Conservation (phyloP, 2,113 vertebrate genomes). For the Grallaria varia region DNA sequence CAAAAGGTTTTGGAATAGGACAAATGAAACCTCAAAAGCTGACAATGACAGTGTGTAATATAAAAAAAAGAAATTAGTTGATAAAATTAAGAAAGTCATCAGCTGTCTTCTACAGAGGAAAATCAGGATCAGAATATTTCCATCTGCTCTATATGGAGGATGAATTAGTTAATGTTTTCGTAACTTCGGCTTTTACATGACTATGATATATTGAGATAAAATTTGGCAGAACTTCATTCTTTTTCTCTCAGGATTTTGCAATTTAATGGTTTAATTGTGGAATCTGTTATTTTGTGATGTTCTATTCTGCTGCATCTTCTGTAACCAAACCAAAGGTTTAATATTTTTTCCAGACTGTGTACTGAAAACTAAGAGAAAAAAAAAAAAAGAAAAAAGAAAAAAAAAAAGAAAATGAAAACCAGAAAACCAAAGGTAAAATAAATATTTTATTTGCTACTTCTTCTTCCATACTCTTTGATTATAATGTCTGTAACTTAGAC, state of each 20-base stretch:
- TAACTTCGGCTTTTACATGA: background rate
- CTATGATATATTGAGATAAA: background rate
- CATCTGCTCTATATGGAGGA: background rate
- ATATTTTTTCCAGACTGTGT: background rate
- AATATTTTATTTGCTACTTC: background rate
- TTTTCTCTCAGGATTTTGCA: background rate
- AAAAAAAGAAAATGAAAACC: too few relatives aligned
- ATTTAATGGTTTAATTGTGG: background rate
- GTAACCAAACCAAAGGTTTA: background rate
- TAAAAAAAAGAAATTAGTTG: background rate
- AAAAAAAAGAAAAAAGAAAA: too few relatives aligned
- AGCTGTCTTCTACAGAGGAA: background rate
- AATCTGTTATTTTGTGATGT: background rate
- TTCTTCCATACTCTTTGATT: background rate
- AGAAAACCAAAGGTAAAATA: background rate
- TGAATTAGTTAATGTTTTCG: background rate
- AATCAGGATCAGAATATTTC: background rate
- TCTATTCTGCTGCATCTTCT: background rate
- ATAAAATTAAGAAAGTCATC: background rate
- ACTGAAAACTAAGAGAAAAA: background rate
- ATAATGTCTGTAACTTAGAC: background rate
- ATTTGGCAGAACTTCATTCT: background rate
- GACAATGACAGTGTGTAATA: background rate
- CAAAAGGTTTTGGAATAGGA: background rate
- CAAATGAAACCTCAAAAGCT: background rate